A percentile compares a stretch with the other conserved stretches of the same genome.
phyloP scores from a whole-genome alignment of 2,797 vertebrate species.

The Todus mexicanus region DNA sequence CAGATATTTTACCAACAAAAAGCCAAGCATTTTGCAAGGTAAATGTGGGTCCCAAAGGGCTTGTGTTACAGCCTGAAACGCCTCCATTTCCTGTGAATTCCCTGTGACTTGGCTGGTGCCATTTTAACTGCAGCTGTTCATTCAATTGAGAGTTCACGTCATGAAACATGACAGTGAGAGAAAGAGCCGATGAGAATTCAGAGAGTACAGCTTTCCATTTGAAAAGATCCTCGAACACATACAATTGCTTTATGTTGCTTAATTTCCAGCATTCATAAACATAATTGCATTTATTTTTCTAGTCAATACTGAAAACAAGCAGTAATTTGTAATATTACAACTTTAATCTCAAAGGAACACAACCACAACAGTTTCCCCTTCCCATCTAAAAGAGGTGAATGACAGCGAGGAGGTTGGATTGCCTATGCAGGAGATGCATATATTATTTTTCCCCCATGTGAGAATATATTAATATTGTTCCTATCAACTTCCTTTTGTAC shows the following conservation, averaged over 20 bases:
- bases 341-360: constrained; percentile 59
- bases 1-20: background rate
- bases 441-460: background rate
- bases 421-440: constrained; percentile 4
- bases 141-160: constrained; percentile 63
- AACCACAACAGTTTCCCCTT: constrained; percentile 64
- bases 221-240: constrained; percentile 72
- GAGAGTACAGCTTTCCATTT: constrained; percentile 70
- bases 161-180: constrained; percentile 35
- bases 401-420: background rate
- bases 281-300: constrained; percentile 79
- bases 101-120: constrained; percentile 3
- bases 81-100: constrained; percentile 16
- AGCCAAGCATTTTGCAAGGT: background rate
- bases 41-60: background rate
- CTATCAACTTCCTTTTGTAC: constrained; percentile 16
- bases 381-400: constrained; percentile 7
- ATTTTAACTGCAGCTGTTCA: constrained; percentile 67
- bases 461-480: constrained; percentile 5
- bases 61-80: background rate
- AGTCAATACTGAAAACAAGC: constrained; percentile 77
- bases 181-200: constrained; percentile 65
- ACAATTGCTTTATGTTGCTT: constrained; percentile 71
- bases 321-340: constrained; percentile 75
- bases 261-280: constrained; percentile 76